A percentile compares a stretch with the other conserved stretches of the same genome.
These are phyloP conservation scores for Zaprionus africanus DNA, from an alignment of 1,140 invertebrate genomes.

Conservation along the genomic window DNA sequence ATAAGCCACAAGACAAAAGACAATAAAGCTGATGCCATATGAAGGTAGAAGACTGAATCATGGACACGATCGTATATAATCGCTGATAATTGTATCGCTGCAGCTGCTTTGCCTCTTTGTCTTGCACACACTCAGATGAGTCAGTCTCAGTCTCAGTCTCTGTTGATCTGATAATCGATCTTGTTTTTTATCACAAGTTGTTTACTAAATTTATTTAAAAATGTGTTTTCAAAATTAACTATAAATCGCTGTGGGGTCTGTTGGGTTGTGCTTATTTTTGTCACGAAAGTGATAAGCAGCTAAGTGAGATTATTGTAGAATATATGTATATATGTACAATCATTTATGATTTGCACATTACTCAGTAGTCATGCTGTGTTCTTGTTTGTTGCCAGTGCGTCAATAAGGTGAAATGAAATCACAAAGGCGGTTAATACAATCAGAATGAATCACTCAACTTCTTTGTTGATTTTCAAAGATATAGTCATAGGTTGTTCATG, in stretches of 20 bases:
- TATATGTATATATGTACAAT: too few relatives aligned
- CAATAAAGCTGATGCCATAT: background rate
- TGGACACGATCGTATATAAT: slow-evolving; percentile 14
- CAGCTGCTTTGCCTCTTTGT: background rate
- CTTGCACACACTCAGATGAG: background rate
- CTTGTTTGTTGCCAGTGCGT: background rate
- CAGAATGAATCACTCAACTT: background rate
- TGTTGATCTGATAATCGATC: background rate
- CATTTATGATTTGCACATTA: background rate
- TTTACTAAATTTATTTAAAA: background rate
- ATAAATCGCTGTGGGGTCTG: background rate
- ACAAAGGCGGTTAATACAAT: too few relatives aligned
- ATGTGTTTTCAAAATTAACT: background rate
- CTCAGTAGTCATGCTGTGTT: background rate
- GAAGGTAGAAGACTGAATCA: slow-evolving; percentile 21
- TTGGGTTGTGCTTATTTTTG: background rate
- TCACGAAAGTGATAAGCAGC: background rate
- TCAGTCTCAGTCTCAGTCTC: background rate
- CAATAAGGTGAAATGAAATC: background rate
- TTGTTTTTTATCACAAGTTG: background rate
- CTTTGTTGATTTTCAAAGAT: background rate
- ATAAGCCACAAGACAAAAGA: slow-evolving; percentile 15
- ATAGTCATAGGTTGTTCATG: too few relatives aligned
- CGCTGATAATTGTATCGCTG: slow-evolving; percentile 19
- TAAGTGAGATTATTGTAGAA: background rate